A percentile compares a stretch with the other conserved stretches of the same genome.
phyloP scores from a whole-genome alignment of 2,113 vertebrate species.

The Mionectes macconnelli region DNA sequence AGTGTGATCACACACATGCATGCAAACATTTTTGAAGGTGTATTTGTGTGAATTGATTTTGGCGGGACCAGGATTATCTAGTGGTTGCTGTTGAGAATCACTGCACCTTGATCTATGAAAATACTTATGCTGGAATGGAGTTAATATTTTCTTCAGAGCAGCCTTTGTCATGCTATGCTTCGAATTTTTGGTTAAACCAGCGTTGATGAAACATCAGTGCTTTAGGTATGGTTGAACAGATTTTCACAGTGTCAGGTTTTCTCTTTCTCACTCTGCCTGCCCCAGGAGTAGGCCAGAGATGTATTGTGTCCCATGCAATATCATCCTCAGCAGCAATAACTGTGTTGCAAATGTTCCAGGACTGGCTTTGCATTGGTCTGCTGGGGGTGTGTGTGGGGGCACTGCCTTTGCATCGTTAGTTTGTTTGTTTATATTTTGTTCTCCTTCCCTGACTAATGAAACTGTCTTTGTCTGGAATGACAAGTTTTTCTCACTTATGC shows the following conservation, averaged over 20 bases:
- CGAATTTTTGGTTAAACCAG: not conserved
- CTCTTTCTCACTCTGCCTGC: not conserved
- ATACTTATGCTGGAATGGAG: not conserved
- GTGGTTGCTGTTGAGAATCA: not conserved
- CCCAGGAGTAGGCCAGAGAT: too few species aligned
- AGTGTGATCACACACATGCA: too few species aligned
- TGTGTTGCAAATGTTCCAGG: not conserved
- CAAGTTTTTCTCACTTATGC: not conserved
- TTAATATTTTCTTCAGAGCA: not conserved
- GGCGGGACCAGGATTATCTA: not conserved
- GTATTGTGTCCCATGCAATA: not conserved
- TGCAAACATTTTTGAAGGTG: rapidly evolving
- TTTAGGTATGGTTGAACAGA: not conserved
- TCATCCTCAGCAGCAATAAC: not conserved
- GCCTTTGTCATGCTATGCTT: not conserved
- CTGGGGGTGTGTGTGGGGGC: not conserved
- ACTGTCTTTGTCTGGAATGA: not conserved
- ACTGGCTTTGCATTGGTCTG: not conserved
- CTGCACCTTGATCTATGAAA: not conserved
- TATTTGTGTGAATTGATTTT: not conserved
- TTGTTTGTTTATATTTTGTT: not conserved
- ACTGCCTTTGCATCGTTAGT: not conserved
- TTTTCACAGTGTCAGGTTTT: not conserved
- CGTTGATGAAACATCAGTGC: not conserved
- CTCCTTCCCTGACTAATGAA: not conserved